phyloP scores from a whole-genome alignment of 2,888 invertebrate species.

The Gryllus longicercus region DNA sequence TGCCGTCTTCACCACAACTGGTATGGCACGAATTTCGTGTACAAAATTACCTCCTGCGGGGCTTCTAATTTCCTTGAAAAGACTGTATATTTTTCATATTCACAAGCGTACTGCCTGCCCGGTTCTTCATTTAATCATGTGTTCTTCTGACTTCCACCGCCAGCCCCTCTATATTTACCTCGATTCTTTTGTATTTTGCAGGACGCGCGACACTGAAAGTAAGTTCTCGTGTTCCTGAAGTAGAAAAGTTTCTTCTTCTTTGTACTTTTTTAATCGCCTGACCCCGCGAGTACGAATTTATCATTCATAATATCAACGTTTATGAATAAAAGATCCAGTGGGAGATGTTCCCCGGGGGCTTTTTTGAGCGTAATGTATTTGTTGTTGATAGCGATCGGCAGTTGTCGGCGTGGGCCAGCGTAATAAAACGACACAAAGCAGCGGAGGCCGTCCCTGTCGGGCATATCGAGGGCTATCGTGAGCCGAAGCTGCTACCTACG shows the following conservation, averaged over 20 bases:
- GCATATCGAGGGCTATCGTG: background rate
- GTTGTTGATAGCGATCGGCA: slow-evolving; percentile 11
- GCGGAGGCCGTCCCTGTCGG: background rate
- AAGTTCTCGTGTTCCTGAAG: background rate
- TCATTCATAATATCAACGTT: slow-evolving; percentile 17
- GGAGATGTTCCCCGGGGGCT: background rate
- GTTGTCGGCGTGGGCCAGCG: background rate
- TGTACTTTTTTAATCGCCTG: background rate
- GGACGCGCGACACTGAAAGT: background rate
- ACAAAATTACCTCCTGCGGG: background rate
- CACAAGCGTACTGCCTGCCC: background rate
- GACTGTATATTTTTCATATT: background rate
- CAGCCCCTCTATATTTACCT: background rate
- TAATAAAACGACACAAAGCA: background rate
- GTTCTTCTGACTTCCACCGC: background rate
- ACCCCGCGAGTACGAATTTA: background rate
- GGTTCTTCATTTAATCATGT: background rate
- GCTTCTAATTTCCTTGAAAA: slow-evolving; percentile 7
- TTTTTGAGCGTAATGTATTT: background rate
- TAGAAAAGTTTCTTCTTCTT: background rate
- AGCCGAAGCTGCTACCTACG: background rate
- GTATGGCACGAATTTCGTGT: background rate
- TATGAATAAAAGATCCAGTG: slow-evolving; percentile 5
- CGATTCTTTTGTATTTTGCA: background rate
- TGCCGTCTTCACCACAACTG: no score